Evolutionary conservation across 2,888 invertebrate genomes (phyloP).

Genomic region (Phymatocera aterrima): DNA sequence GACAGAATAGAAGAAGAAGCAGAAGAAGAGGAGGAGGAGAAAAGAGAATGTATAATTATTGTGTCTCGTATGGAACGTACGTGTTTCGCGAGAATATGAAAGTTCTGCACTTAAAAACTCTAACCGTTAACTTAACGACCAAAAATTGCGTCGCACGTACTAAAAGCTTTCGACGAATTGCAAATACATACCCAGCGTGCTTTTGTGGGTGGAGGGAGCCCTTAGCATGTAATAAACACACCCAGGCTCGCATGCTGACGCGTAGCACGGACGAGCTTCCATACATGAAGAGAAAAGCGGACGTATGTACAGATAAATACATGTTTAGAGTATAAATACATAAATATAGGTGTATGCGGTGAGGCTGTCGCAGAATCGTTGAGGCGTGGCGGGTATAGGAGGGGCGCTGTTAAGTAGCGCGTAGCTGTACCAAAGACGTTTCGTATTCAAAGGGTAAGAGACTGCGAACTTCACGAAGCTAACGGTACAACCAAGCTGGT

Average conservation of each 20-base stretch:
- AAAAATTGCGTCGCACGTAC: background rate
- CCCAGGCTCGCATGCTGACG: too few relatives aligned
- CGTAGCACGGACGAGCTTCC: too few relatives aligned
- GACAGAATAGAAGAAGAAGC: background rate
- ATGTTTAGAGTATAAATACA: background rate
- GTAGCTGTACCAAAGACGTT: conserved; percentile 22
- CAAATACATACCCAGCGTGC: background rate
- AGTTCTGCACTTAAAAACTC: background rate
- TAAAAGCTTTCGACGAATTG: conserved; percentile 1
- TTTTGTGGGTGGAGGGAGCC: background rate
- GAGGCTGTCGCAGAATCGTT: background rate
- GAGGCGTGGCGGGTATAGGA: background rate
- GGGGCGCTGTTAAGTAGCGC: conserved; percentile 7
- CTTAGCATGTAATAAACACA: too few relatives aligned
- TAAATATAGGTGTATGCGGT: background rate
- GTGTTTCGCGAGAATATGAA: too few relatives aligned
- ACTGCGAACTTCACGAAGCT: conserved; percentile 24
- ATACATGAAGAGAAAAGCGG: too few relatives aligned
- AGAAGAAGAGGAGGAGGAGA: too few relatives aligned
- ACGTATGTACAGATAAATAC: too few relatives aligned
- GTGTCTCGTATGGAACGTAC: too few relatives aligned
- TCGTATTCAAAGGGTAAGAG: conserved; percentile 38
- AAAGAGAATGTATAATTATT: too few relatives aligned
- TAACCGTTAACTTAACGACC: background rate
- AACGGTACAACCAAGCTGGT: conserved; percentile 22